Conservation (phyloP, 2,113 vertebrate species). For the Thomomys bottae region DNA sequence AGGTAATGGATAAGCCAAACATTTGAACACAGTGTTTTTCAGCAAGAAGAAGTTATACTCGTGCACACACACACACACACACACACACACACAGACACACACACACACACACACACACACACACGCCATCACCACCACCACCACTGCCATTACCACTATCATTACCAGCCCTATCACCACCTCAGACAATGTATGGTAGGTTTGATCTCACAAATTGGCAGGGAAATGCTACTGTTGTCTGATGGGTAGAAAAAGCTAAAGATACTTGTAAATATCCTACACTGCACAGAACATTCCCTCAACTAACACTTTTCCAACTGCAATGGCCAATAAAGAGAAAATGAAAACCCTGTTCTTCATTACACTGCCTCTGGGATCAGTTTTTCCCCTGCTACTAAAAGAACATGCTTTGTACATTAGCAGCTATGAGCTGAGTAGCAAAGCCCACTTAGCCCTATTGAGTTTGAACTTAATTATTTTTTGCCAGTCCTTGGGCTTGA, state of each 20-base stretch:
- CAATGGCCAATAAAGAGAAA: not conserved
- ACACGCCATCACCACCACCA: no score
- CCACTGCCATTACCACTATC: no score
- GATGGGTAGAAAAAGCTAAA: not conserved
- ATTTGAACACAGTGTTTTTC: not conserved
- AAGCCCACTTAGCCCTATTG: not conserved
- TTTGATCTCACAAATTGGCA: not conserved
- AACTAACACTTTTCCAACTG: not conserved
- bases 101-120: no score
- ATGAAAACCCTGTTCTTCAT: not conserved
- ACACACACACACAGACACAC: no score
- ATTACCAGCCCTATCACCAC: no score
- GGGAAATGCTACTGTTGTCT: not conserved
- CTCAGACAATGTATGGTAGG: not conserved
- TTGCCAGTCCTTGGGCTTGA: no score
- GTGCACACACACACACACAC: no score
- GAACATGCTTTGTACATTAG: not conserved
- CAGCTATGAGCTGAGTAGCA: not conserved
- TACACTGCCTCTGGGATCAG: not conserved
- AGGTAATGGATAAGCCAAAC: conserved; percentile 13
- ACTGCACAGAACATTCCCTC: not conserved
- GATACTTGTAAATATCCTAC: not conserved
- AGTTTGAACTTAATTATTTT: conserved; percentile 31
- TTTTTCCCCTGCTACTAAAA: not conserved
- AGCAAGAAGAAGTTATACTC: not conserved